Percentiles rank a stretch among this genome's conserved stretches.
phyloP scores from a whole-genome alignment of 2,888 invertebrate species.

The Eulithis testata region DNA sequence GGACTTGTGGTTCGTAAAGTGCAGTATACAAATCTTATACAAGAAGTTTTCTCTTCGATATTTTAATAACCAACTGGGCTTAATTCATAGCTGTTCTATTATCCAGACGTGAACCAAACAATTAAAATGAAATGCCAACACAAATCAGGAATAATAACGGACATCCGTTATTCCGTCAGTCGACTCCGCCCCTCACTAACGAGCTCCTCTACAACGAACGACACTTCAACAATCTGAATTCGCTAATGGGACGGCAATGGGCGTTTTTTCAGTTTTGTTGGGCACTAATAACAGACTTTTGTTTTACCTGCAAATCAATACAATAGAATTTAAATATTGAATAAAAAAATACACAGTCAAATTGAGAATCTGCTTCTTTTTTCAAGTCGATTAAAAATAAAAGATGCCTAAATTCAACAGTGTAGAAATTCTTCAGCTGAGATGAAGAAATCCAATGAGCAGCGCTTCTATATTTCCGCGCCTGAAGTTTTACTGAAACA shows the following conservation, averaged over 20 bases:
- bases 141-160: conserved; percentile 20
- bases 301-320: neutral
- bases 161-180: conserved; percentile 44
- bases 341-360: no score
- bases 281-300: neutral
- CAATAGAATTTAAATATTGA: no score
- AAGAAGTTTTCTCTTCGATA: no score
- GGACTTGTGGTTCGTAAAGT: no score
- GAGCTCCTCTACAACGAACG: conserved; percentile 56
- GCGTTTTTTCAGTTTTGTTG: conserved; percentile 29
- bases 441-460: no score
- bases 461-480: neutral
- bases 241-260: conserved; percentile 51
- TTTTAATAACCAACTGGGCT: no score
- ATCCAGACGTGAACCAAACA: neutral
- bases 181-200: conserved; percentile 67
- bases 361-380: no score
- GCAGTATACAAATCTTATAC: no score
- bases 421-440: no score
- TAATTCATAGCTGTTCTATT: no score
- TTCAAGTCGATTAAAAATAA: no score
- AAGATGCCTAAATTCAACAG: no score
- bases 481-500: neutral
- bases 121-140: conserved; percentile 7
- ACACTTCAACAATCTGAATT: conserved; percentile 52